phyloP scores from a whole-genome alignment of 2,888 invertebrate species.

The Caenorhabditis sp. region DNA sequence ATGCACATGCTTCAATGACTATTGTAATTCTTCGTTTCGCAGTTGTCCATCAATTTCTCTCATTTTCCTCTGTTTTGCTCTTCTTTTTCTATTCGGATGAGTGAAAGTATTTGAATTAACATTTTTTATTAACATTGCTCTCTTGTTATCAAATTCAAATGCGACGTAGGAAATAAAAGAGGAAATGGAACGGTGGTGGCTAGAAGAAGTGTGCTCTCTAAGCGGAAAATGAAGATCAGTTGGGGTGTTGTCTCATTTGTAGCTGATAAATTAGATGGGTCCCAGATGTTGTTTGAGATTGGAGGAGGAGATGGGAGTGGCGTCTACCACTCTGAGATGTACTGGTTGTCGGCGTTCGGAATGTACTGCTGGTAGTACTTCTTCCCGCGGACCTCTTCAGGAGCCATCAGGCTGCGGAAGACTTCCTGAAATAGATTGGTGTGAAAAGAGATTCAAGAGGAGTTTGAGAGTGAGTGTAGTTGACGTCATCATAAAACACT shows the following conservation, averaged over 20 bases:
- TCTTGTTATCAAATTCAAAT: constrained; percentile 41
- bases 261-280: too few relatives aligned
- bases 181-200: neutral
- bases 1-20: constrained; percentile 76
- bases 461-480: constrained; percentile 13
- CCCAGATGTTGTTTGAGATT: too few relatives aligned
- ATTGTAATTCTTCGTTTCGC: constrained; percentile 65
- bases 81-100: constrained; percentile 37
- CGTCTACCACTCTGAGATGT: constrained; percentile 28
- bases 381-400: constrained; percentile 50
- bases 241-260: neutral
- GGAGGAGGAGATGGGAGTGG: neutral
- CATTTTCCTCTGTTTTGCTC: constrained; percentile 10
- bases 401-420: constrained; percentile 51
- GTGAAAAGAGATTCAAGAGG: neutral
- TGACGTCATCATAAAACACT: constrained; percentile 19
- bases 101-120: too few relatives aligned
- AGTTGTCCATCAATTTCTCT: constrained; percentile 20
- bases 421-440: constrained; percentile 41
- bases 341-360: constrained; percentile 22
- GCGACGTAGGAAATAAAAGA: constrained; percentile 19
- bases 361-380: constrained; percentile 48
- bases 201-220: constrained; percentile 25
- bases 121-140: constrained; percentile 44
- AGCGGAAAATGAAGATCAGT: neutral